phyloP scores from a whole-genome alignment of 92 coral and sea anemone species.

The Montipora capitata region DNA sequence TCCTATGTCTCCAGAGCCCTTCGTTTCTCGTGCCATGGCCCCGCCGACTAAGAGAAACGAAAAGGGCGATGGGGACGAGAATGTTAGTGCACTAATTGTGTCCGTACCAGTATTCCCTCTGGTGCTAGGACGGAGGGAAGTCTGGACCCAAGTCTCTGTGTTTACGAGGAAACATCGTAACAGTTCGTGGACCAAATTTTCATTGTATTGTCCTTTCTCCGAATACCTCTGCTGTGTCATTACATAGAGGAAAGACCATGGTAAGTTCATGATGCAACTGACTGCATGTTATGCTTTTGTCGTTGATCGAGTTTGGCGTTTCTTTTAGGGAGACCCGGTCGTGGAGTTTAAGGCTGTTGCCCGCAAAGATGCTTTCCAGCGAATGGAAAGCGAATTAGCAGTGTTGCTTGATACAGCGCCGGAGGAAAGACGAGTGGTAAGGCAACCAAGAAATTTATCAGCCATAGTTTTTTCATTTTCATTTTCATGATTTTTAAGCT shows the following conservation, averaged over 20 bases:
- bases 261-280: slow-evolving; percentile 16
- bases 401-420: slow-evolving; percentile 77
- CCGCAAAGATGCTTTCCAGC: slow-evolving; percentile 92
- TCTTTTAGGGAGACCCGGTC: slow-evolving; percentile 43
- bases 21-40: too few relatives aligned
- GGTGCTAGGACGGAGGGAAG: background rate
- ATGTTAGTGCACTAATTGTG: too few relatives aligned
- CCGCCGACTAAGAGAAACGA: too few relatives aligned
- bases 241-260: slow-evolving; percentile 13
- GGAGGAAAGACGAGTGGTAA: slow-evolving; percentile 74
- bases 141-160: background rate
- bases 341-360: slow-evolving; percentile 85
- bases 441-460: background rate
- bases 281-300: background rate
- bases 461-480: background rate
- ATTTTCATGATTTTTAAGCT: too few relatives aligned
- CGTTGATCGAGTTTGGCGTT: background rate
- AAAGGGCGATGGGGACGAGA: too few relatives aligned
- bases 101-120: too few relatives aligned
- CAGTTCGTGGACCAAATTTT: too few relatives aligned
- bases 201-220: background rate
- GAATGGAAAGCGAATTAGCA: slow-evolving; percentile 88
- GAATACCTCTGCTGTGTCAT: background rate
- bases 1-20: too few relatives aligned
- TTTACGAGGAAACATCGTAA: too few relatives aligned